phyloP scores from a whole-genome alignment of 2,797 vertebrate genomes.

The Neoniphon sammara region DNA sequence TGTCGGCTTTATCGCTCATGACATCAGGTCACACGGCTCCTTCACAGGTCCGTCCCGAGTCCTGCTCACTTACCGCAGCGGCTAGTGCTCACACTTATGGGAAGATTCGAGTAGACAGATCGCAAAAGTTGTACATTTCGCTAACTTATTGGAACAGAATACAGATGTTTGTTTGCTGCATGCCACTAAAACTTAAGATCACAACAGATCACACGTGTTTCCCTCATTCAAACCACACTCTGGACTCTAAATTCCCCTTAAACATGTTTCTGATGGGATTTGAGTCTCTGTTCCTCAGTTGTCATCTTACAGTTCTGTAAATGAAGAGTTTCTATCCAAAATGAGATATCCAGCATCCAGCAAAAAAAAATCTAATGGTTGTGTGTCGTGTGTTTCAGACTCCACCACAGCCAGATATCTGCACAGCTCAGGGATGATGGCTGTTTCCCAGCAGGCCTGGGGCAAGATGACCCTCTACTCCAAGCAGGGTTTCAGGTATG shows the following conservation, averaged over 20 bases:
- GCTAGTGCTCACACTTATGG: no score
- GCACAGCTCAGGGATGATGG: conserved; percentile 83
- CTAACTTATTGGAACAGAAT: no score
- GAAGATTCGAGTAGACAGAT: no score
- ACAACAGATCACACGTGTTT: no score
- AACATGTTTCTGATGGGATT: not conserved
- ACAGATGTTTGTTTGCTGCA: no score
- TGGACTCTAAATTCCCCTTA: no score
- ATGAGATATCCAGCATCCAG: not conserved
- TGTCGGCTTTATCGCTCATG: conserved; percentile 86
- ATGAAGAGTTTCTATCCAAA: not conserved
- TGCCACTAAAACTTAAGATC: no score
- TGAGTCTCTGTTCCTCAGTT: not conserved
- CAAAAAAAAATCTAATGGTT: not conserved
- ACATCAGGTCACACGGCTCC: conserved; percentile 86
- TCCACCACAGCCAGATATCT: conserved; percentile 86
- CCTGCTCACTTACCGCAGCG: not conserved
- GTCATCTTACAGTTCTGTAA: not conserved
- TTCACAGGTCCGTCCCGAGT: conserved; percentile 82
- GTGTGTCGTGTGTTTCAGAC: conserved; percentile 69
- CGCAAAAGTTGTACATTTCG: no score
- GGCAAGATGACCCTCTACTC: conserved; percentile 82
- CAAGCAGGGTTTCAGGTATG: conserved; percentile 86
- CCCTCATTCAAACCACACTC: no score
- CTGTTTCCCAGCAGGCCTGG: conserved; percentile 85